Percentiles rank a stretch among this genome's conserved stretches.
Conservation (phyloP, 2,113 vertebrate species). For the Phrynocephalus versicolor region DNA sequence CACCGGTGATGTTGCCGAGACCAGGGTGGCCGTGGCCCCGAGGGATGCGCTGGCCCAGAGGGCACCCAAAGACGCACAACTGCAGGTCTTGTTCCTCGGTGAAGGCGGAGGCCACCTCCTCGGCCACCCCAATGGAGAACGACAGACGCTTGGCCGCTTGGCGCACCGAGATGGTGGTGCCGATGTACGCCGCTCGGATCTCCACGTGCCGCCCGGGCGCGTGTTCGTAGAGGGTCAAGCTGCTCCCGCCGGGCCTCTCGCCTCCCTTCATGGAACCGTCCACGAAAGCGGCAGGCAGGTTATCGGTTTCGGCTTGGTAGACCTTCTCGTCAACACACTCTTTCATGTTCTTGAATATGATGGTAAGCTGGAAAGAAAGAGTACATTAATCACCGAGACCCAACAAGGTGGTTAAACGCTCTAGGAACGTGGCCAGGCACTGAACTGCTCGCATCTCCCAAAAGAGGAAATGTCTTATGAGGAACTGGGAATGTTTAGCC, state of each 20-base stretch:
- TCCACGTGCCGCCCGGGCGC: slow-evolving; percentile 80
- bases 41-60: slow-evolving; percentile 79
- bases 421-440: too few species aligned
- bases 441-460: too few species aligned
- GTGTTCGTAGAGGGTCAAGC: slow-evolving; percentile 69
- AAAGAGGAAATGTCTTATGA: too few species aligned
- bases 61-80: slow-evolving; percentile 90
- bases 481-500: too few species aligned
- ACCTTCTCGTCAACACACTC: slow-evolving; percentile 91
- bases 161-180: slow-evolving; percentile 86
- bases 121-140: slow-evolving; percentile 82
- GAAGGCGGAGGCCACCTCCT: slow-evolving; percentile 80
- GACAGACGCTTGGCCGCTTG: slow-evolving; percentile 86
- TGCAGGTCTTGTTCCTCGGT: slow-evolving; percentile 89
- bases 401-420: too few species aligned
- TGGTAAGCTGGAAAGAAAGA: slow-evolving; percentile 80
- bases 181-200: slow-evolving; percentile 86
- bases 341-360: slow-evolving; percentile 93
- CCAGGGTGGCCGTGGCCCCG: slow-evolving; percentile 21
- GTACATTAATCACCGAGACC: not conserved
- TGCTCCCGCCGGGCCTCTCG: slow-evolving; percentile 76
- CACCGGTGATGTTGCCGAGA: rapidly evolving
- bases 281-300: slow-evolving; percentile 86
- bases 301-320: slow-evolving; percentile 89
- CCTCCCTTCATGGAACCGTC: slow-evolving; percentile 87